These are phyloP conservation scores for Poeciliopsis retropinna DNA, from an alignment of 2,113 vertebrate genomes.

Conservation along the genomic window DNA sequence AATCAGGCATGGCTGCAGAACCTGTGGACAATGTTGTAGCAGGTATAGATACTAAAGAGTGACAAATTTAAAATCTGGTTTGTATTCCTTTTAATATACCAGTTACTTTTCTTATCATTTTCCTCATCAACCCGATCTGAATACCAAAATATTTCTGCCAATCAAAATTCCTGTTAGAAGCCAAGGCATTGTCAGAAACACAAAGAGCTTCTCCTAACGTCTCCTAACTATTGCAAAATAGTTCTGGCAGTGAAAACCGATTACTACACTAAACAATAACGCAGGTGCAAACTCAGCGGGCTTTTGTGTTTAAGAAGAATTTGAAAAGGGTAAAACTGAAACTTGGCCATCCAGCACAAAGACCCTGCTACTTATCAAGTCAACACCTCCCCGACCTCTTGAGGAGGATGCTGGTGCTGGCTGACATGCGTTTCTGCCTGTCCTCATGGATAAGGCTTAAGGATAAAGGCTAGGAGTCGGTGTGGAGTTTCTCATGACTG, in stretches of 20 bases:
- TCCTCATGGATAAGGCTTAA: neutral
- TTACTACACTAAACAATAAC: neutral
- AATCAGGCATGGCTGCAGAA: conserved; percentile 21
- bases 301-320: too few relatives aligned
- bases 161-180: neutral
- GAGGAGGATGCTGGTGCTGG: neutral
- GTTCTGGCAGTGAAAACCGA: neutral
- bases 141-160: neutral
- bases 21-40: neutral
- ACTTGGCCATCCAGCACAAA: neutral
- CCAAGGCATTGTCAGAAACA: neutral
- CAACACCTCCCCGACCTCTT: neutral
- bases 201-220: neutral
- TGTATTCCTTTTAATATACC: neutral
- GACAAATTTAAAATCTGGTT: neutral
- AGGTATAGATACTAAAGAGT: neutral
- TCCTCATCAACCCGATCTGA: neutral
- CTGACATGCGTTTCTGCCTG: neutral
- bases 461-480: neutral
- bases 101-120: neutral
- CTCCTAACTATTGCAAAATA: neutral
- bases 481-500: neutral
- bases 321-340: neutral
- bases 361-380: neutral
- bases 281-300: neutral